A percentile compares a stretch with the other conserved stretches of the same genome.
phyloP scores from a whole-genome alignment of 2,113 vertebrate species.

The Piprites chloris region DNA sequence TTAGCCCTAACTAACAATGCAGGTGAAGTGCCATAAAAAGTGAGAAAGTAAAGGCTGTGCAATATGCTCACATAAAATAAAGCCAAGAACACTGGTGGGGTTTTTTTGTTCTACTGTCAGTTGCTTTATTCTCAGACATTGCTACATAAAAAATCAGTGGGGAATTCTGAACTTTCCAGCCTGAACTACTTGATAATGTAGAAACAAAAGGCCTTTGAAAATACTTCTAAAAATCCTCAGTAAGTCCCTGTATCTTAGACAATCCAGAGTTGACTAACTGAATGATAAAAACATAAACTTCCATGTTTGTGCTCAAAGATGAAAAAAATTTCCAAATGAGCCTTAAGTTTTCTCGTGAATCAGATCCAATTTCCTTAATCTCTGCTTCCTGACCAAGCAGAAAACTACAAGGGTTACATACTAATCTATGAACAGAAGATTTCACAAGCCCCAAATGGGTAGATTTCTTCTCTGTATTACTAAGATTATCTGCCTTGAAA shows the following conservation, averaged over 20 bases:
- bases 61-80: not conserved
- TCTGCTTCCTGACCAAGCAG: not conserved
- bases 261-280: not conserved
- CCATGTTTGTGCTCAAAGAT: not conserved
- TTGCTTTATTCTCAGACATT: not conserved
- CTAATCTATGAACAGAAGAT: not conserved
- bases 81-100: not conserved
- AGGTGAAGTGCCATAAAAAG: not conserved
- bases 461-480: not conserved
- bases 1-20: not conserved
- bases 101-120: not conserved
- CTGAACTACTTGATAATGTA: not conserved
- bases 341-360: not conserved
- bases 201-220: constrained; percentile 17
- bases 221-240: not conserved
- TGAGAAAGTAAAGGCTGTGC: not conserved
- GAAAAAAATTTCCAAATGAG: not conserved
- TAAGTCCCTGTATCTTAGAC: not conserved
- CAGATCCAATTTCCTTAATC: not conserved
- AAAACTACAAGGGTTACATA: not conserved
- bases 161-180: not conserved
- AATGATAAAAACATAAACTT: constrained; percentile 15
- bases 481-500: not conserved
- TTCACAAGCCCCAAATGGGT: not conserved
- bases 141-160: not conserved